Conservation (phyloP, 1,140 invertebrate genomes). For the Drosophila carrolli region DNA sequence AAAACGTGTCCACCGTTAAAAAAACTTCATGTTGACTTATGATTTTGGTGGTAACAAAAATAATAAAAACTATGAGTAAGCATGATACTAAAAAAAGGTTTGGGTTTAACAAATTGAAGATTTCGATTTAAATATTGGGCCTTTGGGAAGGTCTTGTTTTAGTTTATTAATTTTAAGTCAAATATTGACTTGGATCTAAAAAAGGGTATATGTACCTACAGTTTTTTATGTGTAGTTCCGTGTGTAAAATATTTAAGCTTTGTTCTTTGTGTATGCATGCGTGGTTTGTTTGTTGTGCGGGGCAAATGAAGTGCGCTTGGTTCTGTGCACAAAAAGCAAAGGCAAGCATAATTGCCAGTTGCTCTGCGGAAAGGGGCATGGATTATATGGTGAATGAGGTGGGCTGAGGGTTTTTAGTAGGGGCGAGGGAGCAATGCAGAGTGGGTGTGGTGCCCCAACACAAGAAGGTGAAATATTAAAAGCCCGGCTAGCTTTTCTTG, state of each 20-base stretch:
- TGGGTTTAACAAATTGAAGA: too few species aligned
- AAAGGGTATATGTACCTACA: too few species aligned
- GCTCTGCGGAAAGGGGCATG: constrained; percentile 7
- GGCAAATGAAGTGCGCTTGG: constrained; percentile 58
- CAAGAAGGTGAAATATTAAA: constrained; percentile 17
- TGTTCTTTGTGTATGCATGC: constrained; percentile 5
- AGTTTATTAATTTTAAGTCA: too few species aligned
- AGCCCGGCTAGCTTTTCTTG: not conserved
- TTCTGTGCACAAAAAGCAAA: constrained; percentile 35
- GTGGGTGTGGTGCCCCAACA: constrained; percentile 18
- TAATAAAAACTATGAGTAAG: too few species aligned
- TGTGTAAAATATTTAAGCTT: too few species aligned
- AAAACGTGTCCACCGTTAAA: not conserved
- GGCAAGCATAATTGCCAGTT: constrained; percentile 58
- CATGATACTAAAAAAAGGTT: too few species aligned
- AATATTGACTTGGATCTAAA: too few species aligned
- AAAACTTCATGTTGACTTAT: not conserved
- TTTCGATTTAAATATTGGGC: too few species aligned
- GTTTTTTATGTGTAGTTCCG: too few species aligned
- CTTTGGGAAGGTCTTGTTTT: too few species aligned
- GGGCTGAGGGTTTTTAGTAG: not conserved
- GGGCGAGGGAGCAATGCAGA: not conserved
- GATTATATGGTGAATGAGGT: constrained; percentile 15
- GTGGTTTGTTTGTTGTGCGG: constrained; percentile 40
- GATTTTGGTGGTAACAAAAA: not conserved